A percentile compares a stretch with the other conserved stretches of the same genome.
These are phyloP conservation scores for Disparrhopalites patrizii DNA, from an alignment of 2,888 invertebrate species.

Conservation along the genomic window DNA sequence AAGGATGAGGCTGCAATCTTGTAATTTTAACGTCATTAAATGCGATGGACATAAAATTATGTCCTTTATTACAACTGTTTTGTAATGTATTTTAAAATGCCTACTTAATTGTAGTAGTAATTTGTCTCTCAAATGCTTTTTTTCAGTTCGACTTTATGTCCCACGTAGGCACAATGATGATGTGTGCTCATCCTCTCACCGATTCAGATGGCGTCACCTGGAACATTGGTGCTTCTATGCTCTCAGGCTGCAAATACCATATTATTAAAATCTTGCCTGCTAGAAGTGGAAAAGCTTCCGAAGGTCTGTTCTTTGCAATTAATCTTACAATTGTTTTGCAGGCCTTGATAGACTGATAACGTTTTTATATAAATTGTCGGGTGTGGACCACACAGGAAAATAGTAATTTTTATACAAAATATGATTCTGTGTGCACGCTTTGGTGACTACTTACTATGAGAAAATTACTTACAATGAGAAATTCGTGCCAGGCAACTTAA, in stretches of 20 bases:
- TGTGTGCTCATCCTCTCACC: conserved; percentile 42
- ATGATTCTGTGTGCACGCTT: too few species aligned
- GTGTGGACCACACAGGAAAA: too few species aligned
- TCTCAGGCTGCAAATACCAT: conserved; percentile 51
- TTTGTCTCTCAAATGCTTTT: neutral
- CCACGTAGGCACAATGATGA: conserved; percentile 16
- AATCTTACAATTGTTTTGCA: too few species aligned
- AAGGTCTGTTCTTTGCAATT: too few species aligned
- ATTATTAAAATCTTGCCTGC: conserved; percentile 50
- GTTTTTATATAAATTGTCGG: too few species aligned
- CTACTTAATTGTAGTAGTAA: neutral
- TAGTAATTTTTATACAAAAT: too few species aligned
- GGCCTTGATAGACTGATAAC: too few species aligned
- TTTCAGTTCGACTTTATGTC: conserved; percentile 25
- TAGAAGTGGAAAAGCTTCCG: conserved; percentile 46
- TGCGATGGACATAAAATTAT: neutral
- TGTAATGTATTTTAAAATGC: neutral
- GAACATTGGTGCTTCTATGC: conserved; percentile 45
- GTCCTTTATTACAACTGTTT: neutral
- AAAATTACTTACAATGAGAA: too few species aligned
- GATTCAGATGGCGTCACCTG: conserved; percentile 43
- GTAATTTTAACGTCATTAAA: too few species aligned
- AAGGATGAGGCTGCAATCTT: too few species aligned
- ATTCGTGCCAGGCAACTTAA: too few species aligned
- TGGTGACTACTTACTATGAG: too few species aligned